These are phyloP conservation scores for Spilosoma lubricipeda DNA, from an alignment of 2,888 invertebrate genomes.

Conservation along the genomic window DNA sequence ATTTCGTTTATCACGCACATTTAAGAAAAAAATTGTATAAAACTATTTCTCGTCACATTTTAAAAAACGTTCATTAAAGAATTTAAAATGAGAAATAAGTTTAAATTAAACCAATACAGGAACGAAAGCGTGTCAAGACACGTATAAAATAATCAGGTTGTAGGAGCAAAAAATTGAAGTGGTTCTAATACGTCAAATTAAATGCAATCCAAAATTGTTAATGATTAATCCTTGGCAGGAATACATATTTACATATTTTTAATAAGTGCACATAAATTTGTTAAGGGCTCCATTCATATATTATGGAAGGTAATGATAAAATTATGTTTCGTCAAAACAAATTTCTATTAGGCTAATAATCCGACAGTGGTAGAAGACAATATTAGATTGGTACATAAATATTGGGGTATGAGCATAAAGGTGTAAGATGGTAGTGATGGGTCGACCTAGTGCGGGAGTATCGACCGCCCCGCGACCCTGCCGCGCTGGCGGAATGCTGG, in stretches of 20 bases:
- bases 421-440: conserved; percentile 16
- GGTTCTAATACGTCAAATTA: not conserved
- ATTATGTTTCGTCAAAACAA: not conserved
- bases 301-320: not conserved
- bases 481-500: conserved; percentile 44
- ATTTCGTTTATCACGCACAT: not conserved
- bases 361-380: not conserved
- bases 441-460: conserved; percentile 58
- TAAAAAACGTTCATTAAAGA: not conserved
- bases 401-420: not conserved
- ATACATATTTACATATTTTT: not conserved
- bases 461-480: conserved; percentile 60
- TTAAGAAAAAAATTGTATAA: no score
- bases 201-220: not conserved
- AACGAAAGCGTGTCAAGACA: not conserved
- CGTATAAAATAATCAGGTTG: not conserved
- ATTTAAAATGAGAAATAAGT: not conserved
- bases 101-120: not conserved
- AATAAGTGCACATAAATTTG: not conserved
- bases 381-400: not conserved
- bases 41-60: no score
- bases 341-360: not conserved
- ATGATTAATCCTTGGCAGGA: not conserved
- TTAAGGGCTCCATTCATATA: not conserved
- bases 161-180: not conserved